A percentile compares a stretch with the other conserved stretches of the same genome.
Conservation (phyloP, 2,113 vertebrate species). For the Potamarius usumacintae region DNA sequence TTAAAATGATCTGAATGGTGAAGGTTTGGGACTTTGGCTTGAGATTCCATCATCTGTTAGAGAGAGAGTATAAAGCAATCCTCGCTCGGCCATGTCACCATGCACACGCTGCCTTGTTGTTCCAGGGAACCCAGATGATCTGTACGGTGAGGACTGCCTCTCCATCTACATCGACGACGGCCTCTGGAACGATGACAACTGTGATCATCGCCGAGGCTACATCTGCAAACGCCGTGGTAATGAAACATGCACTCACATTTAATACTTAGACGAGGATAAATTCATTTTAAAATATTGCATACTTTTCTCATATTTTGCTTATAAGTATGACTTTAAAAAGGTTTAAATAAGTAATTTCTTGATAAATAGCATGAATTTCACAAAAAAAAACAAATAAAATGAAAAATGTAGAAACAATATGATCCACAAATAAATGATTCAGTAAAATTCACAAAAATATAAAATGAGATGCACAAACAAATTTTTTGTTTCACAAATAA, state of each 20-base stretch:
- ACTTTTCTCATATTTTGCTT: neutral
- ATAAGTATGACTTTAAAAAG: neutral
- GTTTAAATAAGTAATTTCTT: neutral
- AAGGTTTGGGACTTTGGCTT: neutral
- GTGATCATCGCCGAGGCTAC: slow-evolving; percentile 71
- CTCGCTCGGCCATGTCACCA: too few relatives aligned
- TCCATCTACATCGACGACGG: slow-evolving; percentile 69
- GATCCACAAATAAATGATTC: neutral
- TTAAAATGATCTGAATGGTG: neutral
- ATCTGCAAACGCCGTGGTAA: slow-evolving; percentile 74
- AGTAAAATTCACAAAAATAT: neutral
- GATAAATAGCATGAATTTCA: neutral
- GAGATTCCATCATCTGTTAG: neutral
- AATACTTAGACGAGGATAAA: neutral
- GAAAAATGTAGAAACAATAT: neutral
- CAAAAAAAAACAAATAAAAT: neutral
- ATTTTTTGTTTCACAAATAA: neutral
- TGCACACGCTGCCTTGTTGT: neutral
- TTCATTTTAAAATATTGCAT: neutral
- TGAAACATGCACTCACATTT: neutral
- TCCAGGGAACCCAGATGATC: slow-evolving; percentile 73
- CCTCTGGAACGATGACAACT: slow-evolving; percentile 77
- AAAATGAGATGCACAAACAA: too few relatives aligned
- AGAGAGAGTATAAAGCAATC: neutral
- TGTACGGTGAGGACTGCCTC: slow-evolving; percentile 72